Percentiles rank a stretch among this genome's conserved stretches.
phyloP scores from a whole-genome alignment of 2,888 invertebrate genomes.

The Eilema caniola region DNA sequence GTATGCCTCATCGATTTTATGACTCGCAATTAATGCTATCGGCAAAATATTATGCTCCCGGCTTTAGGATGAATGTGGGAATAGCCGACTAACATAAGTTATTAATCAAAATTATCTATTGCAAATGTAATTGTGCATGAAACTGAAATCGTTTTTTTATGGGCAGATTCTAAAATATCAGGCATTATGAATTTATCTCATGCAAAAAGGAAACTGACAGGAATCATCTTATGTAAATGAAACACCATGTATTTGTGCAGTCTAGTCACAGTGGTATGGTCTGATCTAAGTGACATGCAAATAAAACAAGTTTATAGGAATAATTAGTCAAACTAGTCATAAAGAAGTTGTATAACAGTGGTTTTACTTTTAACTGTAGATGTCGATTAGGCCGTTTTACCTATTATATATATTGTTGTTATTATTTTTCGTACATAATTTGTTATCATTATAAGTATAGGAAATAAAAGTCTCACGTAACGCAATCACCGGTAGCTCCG shows the following conservation, averaged over 20 bases:
- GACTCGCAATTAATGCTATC: constrained; percentile 77
- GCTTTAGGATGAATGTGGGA: constrained; percentile 55
- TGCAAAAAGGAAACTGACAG: not conserved
- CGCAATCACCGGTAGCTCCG: constrained; percentile 31
- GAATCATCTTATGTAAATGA: not conserved
- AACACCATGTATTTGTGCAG: not conserved
- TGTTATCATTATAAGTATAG: constrained; percentile 6
- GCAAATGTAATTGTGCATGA: constrained; percentile 28
- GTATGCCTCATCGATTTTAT: constrained; percentile 76
- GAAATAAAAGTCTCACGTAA: constrained; percentile 19
- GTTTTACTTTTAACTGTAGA: not conserved
- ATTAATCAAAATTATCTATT: constrained; percentile 26
- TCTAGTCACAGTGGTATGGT: not conserved
- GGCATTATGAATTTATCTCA: not conserved
- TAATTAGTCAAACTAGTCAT: not conserved
- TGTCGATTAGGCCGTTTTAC: not conserved
- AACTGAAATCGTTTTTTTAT: constrained; percentile 16
- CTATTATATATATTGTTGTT: too few species aligned
- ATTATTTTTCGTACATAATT: not conserved
- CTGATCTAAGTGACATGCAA: too few species aligned
- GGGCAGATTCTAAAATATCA: not conserved
- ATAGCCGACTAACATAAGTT: constrained; percentile 28
- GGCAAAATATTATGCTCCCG: constrained; percentile 69
- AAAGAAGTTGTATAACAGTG: not conserved
- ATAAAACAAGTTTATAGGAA: not conserved